Percentiles rank a stretch among this genome's conserved stretches.
Evolutionary conservation across 2,888 invertebrate species (phyloP).

Genomic region (Drosophila fungiperda): DNA sequence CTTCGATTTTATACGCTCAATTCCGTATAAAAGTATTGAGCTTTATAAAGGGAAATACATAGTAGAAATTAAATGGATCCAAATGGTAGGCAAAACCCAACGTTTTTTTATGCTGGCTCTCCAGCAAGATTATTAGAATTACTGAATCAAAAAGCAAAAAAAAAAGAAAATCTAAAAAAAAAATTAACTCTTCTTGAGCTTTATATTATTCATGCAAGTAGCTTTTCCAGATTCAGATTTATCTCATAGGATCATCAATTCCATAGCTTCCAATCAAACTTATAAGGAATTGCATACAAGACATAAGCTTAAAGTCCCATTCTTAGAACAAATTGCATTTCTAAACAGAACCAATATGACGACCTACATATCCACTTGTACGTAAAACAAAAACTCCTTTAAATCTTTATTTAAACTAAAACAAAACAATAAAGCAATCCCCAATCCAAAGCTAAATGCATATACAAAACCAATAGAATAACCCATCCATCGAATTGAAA

Average conservation of each 20-base stretch:
- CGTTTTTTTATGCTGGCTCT: constrained; percentile 51
- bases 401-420: constrained; percentile 41
- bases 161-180: background rate
- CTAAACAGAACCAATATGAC: constrained; percentile 57
- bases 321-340: constrained; percentile 36
- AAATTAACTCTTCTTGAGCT: constrained; percentile 37
- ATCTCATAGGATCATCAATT: constrained; percentile 32
- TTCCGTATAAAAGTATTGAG: constrained; percentile 53
- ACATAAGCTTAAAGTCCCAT: constrained; percentile 39
- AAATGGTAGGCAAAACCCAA: constrained; percentile 55
- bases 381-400: constrained; percentile 48
- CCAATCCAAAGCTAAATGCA: constrained; percentile 55
- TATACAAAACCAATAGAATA: constrained; percentile 84
- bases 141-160: constrained; percentile 17
- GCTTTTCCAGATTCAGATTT: constrained; percentile 37
- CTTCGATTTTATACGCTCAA: constrained; percentile 60
- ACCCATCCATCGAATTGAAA: constrained; percentile 65
- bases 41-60: constrained; percentile 59
- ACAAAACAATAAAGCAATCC: constrained; percentile 41
- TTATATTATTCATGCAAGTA: constrained; percentile 42
- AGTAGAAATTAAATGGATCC: constrained; percentile 58
- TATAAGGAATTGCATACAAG: constrained; percentile 46
- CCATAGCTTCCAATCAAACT: constrained; percentile 50
- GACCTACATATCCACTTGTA: constrained; percentile 61
- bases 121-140: constrained; percentile 44